Evolutionary conservation across 35 echinoderm and acorn worm genomes (phyloP), one percentile per base, ranked within the genome.

Genomic region (Heliocidaris erythrogramma): DNA sequence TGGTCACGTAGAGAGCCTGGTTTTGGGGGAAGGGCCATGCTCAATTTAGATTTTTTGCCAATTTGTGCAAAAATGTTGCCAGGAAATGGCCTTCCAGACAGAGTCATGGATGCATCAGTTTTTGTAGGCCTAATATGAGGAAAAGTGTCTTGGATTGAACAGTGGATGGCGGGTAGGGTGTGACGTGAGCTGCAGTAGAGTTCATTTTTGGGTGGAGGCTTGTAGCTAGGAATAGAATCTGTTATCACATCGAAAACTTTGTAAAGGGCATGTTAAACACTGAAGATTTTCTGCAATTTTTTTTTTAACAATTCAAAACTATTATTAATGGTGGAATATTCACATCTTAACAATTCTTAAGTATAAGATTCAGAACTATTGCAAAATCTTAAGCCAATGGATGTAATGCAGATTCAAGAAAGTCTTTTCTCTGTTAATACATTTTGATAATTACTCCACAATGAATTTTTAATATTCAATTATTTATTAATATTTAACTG

Each of bases 21-120:
- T 78, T 78, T 78, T 78, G 65, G 27, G 65, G 65, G 21, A 78
- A 78, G 27, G 65, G 65, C n/a, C n/a, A n/a, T 78, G 65, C 65
- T n/a, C 27, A 24, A 27, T 78, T 78, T 78, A 78, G 65, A 78
- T 78, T 78, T 42, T 56, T 78, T 78, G 65, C 27, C 65, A 78
- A 78, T 78, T n/a, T 78, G 65, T 18, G 65, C 65, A 78, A 78
- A 78, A 78, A 78, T 78, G 65, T 78, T 78, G 65, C 65, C 65
- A 78, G 65, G 65, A 78, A 78, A 78, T 78, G 27, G 27, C 65
- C 65, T 78, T 78, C 65, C 65, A 78, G 65, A 78, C 65, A 78
- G 65, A 27, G 65, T 24, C 27, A 7, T 78, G 65, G 65, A 78
- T 78, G 65, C 65, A 78, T 78, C 65, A 78, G 65, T 78, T 21